Conservation (phyloP, 2,888 invertebrate species). For the Microctonus hyperodae region DNA sequence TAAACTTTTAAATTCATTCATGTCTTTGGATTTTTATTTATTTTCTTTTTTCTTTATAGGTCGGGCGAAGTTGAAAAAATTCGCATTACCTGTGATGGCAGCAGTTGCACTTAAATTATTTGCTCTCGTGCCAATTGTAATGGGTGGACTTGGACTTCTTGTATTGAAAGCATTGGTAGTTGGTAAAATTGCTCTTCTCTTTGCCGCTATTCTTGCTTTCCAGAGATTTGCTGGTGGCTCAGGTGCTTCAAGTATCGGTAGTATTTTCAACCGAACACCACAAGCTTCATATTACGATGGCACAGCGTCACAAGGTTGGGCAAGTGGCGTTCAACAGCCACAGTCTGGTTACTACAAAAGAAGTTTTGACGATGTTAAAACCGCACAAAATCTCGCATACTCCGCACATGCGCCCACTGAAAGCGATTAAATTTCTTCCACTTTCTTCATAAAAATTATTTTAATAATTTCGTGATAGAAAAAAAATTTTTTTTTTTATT, state of each 20-base stretch:
- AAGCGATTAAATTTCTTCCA: slow-evolving; percentile 31
- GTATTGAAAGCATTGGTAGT: slow-evolving; percentile 80
- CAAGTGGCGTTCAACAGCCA: slow-evolving; percentile 50
- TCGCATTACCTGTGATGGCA: slow-evolving; percentile 72
- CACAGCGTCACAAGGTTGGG: slow-evolving; percentile 52
- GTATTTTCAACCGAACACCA: slow-evolving; percentile 49
- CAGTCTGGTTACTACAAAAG: slow-evolving; percentile 61
- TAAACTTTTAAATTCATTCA: too few species aligned
- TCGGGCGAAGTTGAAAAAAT: slow-evolving; percentile 78
- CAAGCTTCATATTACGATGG: slow-evolving; percentile 42
- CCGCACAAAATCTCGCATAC: slow-evolving; percentile 76
- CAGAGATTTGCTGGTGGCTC: slow-evolving; percentile 70
- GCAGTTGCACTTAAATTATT: slow-evolving; percentile 77
- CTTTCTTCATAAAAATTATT: slow-evolving; percentile 12
- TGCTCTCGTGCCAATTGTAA: slow-evolving; percentile 73
- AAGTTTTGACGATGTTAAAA: slow-evolving; percentile 65
- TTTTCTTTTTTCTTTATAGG: slow-evolving; percentile 63
- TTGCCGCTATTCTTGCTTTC: slow-evolving; percentile 75
- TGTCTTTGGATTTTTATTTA: neutral
- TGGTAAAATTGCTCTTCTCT: slow-evolving; percentile 78
- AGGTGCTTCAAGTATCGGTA: slow-evolving; percentile 43
- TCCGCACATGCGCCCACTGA: slow-evolving; percentile 68
- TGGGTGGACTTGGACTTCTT: slow-evolving; percentile 76
- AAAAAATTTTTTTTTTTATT: neutral
- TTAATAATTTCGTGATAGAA: slow-evolving; percentile 1